Conservation (phyloP, 2,797 vertebrate species). For the Hapalemur alaotrensis region DNA sequence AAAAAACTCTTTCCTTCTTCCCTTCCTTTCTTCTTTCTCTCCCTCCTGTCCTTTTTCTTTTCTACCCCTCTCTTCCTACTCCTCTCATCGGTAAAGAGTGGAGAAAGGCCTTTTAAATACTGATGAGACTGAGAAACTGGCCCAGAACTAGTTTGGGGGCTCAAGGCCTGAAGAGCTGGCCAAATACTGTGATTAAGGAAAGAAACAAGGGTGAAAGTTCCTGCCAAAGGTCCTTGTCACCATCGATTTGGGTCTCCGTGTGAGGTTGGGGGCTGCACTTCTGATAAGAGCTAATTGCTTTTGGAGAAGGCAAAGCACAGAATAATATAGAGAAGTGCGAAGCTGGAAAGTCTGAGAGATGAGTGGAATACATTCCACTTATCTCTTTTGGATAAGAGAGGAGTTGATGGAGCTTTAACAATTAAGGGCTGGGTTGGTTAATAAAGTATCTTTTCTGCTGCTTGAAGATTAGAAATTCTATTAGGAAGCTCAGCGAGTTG, state of each 20-base stretch:
- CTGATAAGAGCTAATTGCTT: not conserved
- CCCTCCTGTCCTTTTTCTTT: not conserved
- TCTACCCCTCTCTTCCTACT: not conserved
- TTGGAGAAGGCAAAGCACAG: conserved; percentile 7
- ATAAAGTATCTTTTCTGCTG: conserved; percentile 12
- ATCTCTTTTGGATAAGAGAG: conserved; percentile 23
- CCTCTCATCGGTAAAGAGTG: not conserved
- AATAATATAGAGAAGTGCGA: not conserved
- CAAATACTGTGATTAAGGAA: not conserved
- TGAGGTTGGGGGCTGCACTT: not conserved
- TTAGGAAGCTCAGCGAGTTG: not conserved
- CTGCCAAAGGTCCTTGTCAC: not conserved
- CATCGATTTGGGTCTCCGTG: not conserved
- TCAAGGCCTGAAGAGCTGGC: not conserved
- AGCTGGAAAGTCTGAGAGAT: not conserved
- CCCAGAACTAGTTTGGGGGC: not conserved
- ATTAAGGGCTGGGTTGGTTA: conserved; percentile 9
- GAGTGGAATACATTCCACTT: not conserved
- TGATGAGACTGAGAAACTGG: not conserved
- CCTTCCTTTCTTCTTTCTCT: not conserved
- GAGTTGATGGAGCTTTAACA: conserved; percentile 12
- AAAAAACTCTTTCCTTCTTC: not conserved
- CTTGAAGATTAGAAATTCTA: conserved; percentile 13
- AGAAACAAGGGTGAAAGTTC: not conserved
- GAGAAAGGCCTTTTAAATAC: not conserved